Base-by-base conservation (phyloP, 2,797 vertebrate genomes). In the Poecilia wingei region DNA sequence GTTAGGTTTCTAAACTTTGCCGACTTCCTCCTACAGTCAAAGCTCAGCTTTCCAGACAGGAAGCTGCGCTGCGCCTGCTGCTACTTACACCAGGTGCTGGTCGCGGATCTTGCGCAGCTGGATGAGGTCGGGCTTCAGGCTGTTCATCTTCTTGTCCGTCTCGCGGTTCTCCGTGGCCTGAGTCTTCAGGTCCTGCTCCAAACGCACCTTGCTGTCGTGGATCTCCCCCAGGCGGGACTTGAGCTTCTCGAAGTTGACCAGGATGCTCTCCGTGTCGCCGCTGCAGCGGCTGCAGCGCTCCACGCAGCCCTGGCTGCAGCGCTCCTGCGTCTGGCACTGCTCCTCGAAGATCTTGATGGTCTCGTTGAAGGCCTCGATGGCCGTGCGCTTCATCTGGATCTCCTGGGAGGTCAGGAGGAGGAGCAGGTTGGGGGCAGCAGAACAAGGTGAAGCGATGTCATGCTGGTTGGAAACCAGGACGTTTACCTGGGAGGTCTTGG, bases 341-440 rank as follows among this genome's bases (percentile, higher is more conserved):
- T 99, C 98, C 93, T 99, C 98, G 82, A 99, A 99, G 91, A 99
- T 99, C 95, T 98, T 97, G 94, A 99, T 99, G 87, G 98, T 99
- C 94, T 99, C 98, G 86, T 97, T 99, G 95, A 99, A 99, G 80
- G 98, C 98, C 92, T 99, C 98, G 25, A 99, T 98, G 84, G 98
- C 98, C 0, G 98, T 99, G 76, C 97, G 95, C 91, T 99, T 99
- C 97, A 98, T 98, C 94, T 99, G 98, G 92, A 99, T 99, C 95
- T 99, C 98, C 98, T 99, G n/a, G 12, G 25, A 1, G 83, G 2
- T 1, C 45, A 73, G 22, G 33, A 2, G 59, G 61, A 71, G 16
- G 6, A 1, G n/a, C 43, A 28, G 20, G 7, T 9, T n/a, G 3
- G 69, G 49, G 49, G 18, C 22, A 46, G 66, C 1, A 28, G 28